Conservation (phyloP, 2,113 vertebrate species). For the Melanerpes formicivorus region DNA sequence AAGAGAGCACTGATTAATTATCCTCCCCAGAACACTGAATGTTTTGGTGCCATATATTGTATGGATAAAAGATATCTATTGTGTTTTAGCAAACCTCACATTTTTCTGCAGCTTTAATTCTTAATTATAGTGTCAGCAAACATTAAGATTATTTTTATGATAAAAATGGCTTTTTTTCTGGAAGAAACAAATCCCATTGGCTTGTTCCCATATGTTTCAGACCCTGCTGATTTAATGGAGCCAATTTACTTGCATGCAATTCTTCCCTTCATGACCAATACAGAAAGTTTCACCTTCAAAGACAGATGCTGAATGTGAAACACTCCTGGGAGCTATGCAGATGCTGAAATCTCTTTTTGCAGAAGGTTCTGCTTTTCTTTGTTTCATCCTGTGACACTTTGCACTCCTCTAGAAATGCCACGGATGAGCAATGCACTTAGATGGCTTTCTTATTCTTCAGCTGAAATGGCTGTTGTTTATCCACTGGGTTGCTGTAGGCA, state of each 20-base stretch:
- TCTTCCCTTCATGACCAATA: slow-evolving; percentile 6
- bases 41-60: slow-evolving; percentile 47
- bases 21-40: background rate
- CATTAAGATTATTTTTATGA: slow-evolving; percentile 18
- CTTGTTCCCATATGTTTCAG: background rate
- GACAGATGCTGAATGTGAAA: background rate
- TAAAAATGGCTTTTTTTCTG: slow-evolving; percentile 22
- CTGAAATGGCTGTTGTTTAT: slow-evolving; percentile 15
- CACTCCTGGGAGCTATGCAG: background rate
- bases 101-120: slow-evolving; percentile 58
- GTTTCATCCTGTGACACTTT: background rate
- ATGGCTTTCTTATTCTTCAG: background rate
- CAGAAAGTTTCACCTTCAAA: slow-evolving; percentile 10
- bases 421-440: background rate
- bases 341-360: background rate
- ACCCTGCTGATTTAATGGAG: background rate
- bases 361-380: slow-evolving; percentile 30
- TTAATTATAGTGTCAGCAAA: slow-evolving; percentile 48
- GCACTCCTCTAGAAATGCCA: background rate
- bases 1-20: slow-evolving; percentile 43
- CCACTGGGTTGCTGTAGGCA: background rate
- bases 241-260: slow-evolving; percentile 18
- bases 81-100: slow-evolving; percentile 54
- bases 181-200: background rate
- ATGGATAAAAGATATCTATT: slow-evolving; percentile 57